Evolutionary conservation across 2,797 vertebrate genomes (phyloP), one percentile per base, ranked within the genome.

Genomic region (Loriculus beryllinus): DNA sequence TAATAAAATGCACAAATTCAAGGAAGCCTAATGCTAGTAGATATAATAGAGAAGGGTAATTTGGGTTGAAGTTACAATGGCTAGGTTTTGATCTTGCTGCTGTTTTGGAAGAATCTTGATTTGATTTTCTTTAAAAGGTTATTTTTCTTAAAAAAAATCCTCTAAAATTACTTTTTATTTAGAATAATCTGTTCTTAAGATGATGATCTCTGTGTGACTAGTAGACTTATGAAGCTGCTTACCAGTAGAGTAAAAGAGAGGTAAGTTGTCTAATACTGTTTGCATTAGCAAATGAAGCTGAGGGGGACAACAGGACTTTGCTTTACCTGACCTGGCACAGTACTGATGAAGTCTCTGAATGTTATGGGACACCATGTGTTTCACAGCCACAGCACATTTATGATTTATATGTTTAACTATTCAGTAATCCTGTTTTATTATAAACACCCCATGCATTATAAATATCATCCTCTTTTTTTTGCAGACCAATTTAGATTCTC

Each of bases 371-470:
- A 71, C 3, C 7, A 12, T 1, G 28, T 14, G 64, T 40, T 33
- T 65, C 77, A 81, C 26, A 69, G 65, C 63, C 52, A 33, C 25
- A 21, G 10, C 39, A 59, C 74, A 47, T 52, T 67, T 82, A 48
- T 76, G 60, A 88, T 83, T 89, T 56, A 63, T 80, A 31, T n/a
- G 29, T 86, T 94, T 90, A 91, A 85, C 60, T 74, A 81, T 86
- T 92, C 59, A 60, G 11, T 82, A 83, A 80, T 86, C 31, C 43
- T 29, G 5, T 70, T 82, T 74, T 80, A 52, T 74, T 71, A 81
- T 65, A 90, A 88, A 70, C 13, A 82, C 3, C 2, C 4, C n/a
- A 37, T 25, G 13, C 25, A 59, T 88, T 81, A 65, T 75, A 93
- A 91, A 80, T 75, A 82, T 42, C 25, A 72, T 48, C 29, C 54